phyloP scores from a whole-genome alignment of 2,888 invertebrate genomes.

The Zaprionus lineosus region DNA sequence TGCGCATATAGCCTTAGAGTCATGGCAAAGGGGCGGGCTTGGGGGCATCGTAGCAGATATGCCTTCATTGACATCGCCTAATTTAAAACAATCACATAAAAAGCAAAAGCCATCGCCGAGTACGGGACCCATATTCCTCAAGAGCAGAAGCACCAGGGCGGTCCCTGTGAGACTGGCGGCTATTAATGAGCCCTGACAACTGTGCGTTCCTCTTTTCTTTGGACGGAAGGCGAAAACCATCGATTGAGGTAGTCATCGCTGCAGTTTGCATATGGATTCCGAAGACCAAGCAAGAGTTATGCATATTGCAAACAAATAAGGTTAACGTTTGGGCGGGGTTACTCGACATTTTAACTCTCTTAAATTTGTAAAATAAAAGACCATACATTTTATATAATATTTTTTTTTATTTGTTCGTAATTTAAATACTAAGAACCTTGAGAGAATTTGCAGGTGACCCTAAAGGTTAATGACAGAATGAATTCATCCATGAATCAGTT shows the following conservation, averaged over 20 bases:
- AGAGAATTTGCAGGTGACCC: too few species aligned
- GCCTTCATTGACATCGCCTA: conserved; percentile 52
- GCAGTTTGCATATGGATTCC: neutral
- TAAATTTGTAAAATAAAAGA: too few species aligned
- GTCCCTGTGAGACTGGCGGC: conserved; percentile 35
- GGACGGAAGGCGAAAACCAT: too few species aligned
- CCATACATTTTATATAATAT: too few species aligned
- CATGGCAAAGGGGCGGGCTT: neutral
- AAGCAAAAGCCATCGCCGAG: conserved; percentile 28
- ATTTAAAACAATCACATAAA: conserved; percentile 67
- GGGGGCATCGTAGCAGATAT: neutral
- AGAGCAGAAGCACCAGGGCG: conserved; percentile 27
- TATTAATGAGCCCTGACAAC: conserved; percentile 53
- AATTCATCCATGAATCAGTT: too few species aligned
- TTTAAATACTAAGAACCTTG: too few species aligned
- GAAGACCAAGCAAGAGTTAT: too few species aligned
- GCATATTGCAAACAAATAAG: too few species aligned
- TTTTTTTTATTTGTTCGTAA: too few species aligned
- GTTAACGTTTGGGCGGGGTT: too few species aligned
- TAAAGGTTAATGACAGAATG: too few species aligned
- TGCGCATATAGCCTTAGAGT: conserved; percentile 9
- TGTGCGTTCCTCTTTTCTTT: neutral
- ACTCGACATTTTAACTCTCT: too few species aligned
- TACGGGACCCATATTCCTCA: neutral
- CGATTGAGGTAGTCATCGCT: neutral